A percentile compares a stretch with the other conserved stretches of the same genome.
phyloP scores from a whole-genome alignment of 1,140 invertebrate genomes.

The Phenacoccus solenopsis region DNA sequence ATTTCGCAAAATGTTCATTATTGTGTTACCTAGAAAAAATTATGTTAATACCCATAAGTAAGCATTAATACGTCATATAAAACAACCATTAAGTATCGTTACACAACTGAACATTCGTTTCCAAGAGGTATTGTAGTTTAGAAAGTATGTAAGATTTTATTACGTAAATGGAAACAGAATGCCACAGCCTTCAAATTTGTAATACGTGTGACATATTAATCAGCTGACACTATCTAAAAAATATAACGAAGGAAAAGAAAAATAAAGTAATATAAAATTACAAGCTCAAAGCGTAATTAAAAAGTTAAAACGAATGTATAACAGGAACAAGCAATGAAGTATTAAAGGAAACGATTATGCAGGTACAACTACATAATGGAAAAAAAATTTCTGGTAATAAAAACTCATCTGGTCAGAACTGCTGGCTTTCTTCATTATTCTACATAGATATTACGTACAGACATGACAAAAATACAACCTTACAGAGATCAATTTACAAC shows the following conservation, averaged over 20 bases:
- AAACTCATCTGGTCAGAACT: not conserved
- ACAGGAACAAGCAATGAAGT: not conserved
- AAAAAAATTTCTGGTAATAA: not conserved
- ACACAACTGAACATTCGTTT: no score
- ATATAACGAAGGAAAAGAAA: not conserved
- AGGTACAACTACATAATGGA: not conserved
- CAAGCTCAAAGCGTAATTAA: not conserved
- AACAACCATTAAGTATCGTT: no score
- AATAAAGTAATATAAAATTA: no score
- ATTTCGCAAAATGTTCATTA: not conserved
- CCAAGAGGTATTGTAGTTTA: no score
- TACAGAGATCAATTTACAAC: no score
- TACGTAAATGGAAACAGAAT: no score
- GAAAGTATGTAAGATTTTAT: no score
- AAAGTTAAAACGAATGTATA: not conserved
- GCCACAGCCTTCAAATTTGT: not conserved
- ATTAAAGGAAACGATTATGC: not conserved
- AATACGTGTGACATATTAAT: no score
- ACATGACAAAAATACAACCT: no score
- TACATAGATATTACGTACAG: no score
- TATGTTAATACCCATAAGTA: not conserved
- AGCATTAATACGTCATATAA: not conserved
- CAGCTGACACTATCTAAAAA: not conserved
- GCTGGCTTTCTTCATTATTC: not conserved
- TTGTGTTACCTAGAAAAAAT: no score